These are phyloP conservation scores for Hyperoplus immaculatus DNA, from an alignment of 2,797 vertebrate genomes.

Conservation along the genomic window DNA sequence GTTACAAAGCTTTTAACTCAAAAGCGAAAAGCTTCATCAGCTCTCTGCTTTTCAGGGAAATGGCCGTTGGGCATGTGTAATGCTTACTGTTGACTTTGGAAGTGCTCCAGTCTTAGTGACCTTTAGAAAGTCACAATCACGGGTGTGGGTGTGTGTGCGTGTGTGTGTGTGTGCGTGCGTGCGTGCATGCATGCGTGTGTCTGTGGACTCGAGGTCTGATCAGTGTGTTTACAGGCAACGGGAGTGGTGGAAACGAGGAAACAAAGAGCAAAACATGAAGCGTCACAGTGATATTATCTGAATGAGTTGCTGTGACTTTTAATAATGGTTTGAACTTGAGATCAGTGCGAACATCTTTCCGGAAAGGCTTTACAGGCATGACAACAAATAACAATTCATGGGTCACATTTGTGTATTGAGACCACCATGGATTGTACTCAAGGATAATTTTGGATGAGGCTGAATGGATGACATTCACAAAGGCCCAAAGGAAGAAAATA, in stretches of 20 bases:
- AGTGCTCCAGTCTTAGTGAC: conserved; percentile 56
- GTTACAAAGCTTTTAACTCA: neutral
- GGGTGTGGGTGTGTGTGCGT: conserved; percentile 42
- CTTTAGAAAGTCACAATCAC: conserved; percentile 68
- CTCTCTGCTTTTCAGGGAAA: conserved; percentile 21
- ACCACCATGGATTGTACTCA: neutral
- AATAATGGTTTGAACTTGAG: neutral
- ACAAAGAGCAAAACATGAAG: conserved; percentile 27
- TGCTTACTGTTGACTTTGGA: conserved; percentile 66
- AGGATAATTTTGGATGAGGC: neutral
- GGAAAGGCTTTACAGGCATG: neutral
- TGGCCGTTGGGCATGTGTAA: conserved; percentile 45
- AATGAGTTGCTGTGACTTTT: neutral
- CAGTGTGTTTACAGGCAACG: conserved; percentile 26
- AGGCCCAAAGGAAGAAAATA: neutral
- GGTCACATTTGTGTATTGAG: neutral
- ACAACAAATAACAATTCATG: neutral
- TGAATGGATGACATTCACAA: neutral
- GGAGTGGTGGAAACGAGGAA: conserved; percentile 60
- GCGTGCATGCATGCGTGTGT: neutral
- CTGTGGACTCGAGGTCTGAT: conserved; percentile 9
- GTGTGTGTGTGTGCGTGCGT: neutral
- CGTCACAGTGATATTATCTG: conserved; percentile 4
- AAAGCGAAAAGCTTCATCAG: neutral
- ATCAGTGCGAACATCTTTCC: neutral